Evolutionary conservation across 2,888 invertebrate genomes (phyloP), one percentile per base, ranked within the genome.

Genomic region (Notocelia uddmanniana): DNA sequence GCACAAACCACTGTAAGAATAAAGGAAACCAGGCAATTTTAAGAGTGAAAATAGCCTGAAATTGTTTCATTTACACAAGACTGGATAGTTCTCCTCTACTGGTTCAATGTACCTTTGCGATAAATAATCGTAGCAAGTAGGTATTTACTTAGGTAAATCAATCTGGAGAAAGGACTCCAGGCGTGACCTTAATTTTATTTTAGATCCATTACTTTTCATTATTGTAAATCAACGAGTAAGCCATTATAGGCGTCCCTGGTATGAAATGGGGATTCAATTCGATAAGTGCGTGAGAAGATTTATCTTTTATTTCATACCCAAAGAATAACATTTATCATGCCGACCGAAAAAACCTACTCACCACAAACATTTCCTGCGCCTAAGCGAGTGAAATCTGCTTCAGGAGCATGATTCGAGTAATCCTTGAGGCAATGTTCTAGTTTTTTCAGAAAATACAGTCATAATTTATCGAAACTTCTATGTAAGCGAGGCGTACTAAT

Each of bases 251-350:
- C n/a, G 37, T 64, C 37, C n/a, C 37, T 21, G 21, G 37, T 37
- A 54, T 64, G 54, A 21, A 54, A 52, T 31, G 34, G 31, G 50
- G 21, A 23, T 64, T 64, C 64, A 54, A 64, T 64, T 64, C 64
- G 54, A 54, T 64, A 64, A 64, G 64, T 64, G 64, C 64, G 52
- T 54, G 64, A 54, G 37, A 63, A 34, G 63, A 64, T 64, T 52
- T 37, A 54, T 64, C 64, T 64, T 64, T 64, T 37, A 64, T 64
- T 64, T 64, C 54, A 64, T 37, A 34, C 23, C 19, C 21, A 18
- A 54, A 54, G 37, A 54, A 54, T 54, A 64, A 64, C 64, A 64
- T 64, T 64, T 64, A 64, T 64, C 64, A 64, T 54, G 64, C 37
- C 21, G n/a, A 6, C 11, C 23, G n/a, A 54, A 64, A 64, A 64